These are phyloP conservation scores for Latheticus oryzae DNA, from an alignment of 2,888 invertebrate species.

Conservation along the genomic window DNA sequence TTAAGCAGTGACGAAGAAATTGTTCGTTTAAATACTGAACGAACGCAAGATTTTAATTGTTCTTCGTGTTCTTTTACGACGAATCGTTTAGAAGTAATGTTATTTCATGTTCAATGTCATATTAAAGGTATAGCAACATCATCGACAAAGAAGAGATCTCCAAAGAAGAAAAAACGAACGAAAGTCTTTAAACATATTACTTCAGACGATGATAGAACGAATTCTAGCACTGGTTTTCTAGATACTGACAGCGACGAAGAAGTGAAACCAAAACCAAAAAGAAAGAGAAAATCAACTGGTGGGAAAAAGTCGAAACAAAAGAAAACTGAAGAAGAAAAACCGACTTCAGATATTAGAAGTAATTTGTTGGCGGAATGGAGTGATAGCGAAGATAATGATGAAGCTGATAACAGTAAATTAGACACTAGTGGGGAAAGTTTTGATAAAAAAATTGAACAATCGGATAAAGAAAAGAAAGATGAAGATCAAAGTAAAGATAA, in stretches of 20 bases:
- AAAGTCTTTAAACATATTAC: conserved; percentile 32
- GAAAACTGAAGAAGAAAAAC: conserved; percentile 37
- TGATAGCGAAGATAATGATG: conserved; percentile 64
- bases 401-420: too few species aligned
- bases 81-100: conserved; percentile 77
- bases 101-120: conserved; percentile 79
- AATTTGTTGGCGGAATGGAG: conserved; percentile 84
- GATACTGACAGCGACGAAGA: conserved; percentile 46
- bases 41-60: conserved; percentile 50
- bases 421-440: too few species aligned
- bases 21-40: conserved; percentile 48
- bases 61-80: conserved; percentile 69
- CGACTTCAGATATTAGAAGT: conserved; percentile 69
- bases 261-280: conserved; percentile 60
- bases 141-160: conserved; percentile 47
- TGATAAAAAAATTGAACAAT: conserved; percentile 45
- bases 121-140: conserved; percentile 65
- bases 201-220: conserved; percentile 26
- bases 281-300: conserved; percentile 52
- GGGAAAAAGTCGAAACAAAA: conserved; percentile 45
- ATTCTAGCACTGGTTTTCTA: conserved; percentile 29
- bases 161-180: conserved; percentile 46
- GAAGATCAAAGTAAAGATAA: conserved; percentile 16
- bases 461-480: conserved; percentile 32
- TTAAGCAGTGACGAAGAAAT: conserved; percentile 50